Conservation (phyloP, 1,140 invertebrate species). For the Colletes latitarsis region DNA sequence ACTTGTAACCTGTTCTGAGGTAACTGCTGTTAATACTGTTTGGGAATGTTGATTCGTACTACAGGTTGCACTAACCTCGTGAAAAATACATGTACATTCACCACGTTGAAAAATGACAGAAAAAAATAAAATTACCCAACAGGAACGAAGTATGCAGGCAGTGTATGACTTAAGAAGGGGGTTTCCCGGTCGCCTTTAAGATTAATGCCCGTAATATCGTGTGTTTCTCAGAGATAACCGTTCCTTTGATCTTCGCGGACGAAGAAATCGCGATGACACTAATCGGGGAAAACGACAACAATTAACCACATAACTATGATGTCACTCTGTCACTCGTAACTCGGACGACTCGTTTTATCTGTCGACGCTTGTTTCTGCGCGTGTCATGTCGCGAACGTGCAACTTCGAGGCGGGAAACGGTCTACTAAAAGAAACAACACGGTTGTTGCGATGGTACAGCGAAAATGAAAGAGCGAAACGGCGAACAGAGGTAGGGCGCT, state of each 20-base stretch:
- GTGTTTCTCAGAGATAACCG: background rate
- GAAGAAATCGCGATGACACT: background rate
- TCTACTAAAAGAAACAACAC: background rate
- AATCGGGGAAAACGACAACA: background rate
- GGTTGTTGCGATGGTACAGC: background rate
- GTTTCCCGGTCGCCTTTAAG: background rate
- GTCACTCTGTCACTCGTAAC: no score
- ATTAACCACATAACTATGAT: background rate
- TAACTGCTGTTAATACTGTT: no score
- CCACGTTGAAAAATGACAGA: no score
- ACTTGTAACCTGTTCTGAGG: no score
- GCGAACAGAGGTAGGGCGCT: background rate
- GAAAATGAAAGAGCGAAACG: slow-evolving; percentile 20
- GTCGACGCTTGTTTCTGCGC: background rate
- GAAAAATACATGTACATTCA: no score
- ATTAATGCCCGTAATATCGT: background rate
- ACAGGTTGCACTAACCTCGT: no score
- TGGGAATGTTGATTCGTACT: no score
- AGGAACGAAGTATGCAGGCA: no score
- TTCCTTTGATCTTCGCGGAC: background rate
- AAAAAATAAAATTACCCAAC: no score
- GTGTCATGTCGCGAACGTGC: background rate
- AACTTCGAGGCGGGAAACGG: background rate
- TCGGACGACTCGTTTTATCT: background rate
- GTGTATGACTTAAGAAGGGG: no score